Evolutionary conservation across 2,888 invertebrate genomes (phyloP), one percentile per base, ranked within the genome.

Genomic region (Erebia epiphron): DNA sequence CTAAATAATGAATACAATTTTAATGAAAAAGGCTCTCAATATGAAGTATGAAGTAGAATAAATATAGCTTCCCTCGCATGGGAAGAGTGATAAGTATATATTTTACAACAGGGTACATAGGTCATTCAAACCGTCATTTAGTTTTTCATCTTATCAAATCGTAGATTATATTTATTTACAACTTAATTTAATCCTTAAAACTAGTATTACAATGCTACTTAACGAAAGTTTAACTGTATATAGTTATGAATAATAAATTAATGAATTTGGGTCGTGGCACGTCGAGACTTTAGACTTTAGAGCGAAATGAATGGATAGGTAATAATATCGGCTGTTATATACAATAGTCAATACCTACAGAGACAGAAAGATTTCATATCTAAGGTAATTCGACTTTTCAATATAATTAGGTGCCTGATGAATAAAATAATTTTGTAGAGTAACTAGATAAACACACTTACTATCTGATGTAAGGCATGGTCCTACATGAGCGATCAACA

Each of bases 181-280:
- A 82, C 90, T 91, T 91, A 89, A 81, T 82, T 85, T 83, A 81
- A 76, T 79, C 77, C 86, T 89, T 89, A 87, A 14, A 83, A 74
- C 88, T 91, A 91, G 87, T 84, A 84, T 83, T 84, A 86, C 86
- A 90, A 85, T 89, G 83, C 89, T 91, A 91, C 87, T 90, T 88
- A 90, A 90, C 85, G 89, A 90, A 85, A 85, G 82, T 87, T 78
- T 83, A 82, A 88, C n/a, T 84, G 85, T 85, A 84, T 86, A 86
- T 85, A 87, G 81, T 83, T 85, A 78, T 91, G 90, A 91, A 85
- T 84, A 92, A 92, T 92, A 92, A 92, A 92, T 92, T 92, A 92
- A 91, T 92, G 91, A 91, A 89, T 89, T 89, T 88, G 85, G 82
- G 85, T 85, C 81, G 84, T 91, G 91, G 90, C 88, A 90, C 87